Conservation (phyloP, 92 coral and sea anemone species). For the Palythoa grandiflora region DNA sequence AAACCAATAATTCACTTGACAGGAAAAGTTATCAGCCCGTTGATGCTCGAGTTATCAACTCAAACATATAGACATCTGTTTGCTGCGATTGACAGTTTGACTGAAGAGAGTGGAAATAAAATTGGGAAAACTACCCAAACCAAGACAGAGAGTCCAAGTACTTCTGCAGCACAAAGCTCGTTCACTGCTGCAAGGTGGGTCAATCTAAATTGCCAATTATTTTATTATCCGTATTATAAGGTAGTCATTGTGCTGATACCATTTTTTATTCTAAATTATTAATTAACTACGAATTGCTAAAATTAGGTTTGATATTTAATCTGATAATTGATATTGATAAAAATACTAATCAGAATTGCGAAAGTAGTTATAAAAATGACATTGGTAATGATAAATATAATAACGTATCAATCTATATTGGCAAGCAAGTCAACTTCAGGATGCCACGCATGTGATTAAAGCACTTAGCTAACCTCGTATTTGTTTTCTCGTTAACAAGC, state of each 20-base stretch:
- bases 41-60: slow-evolving; percentile 89
- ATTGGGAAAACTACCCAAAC: slow-evolving; percentile 22
- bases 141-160: not conserved
- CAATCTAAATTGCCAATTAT: not conserved
- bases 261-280: too few species aligned
- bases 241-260: too few species aligned
- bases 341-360: not conserved
- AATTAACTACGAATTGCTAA: too few species aligned
- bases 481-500: too few species aligned
- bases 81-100: slow-evolving; percentile 85
- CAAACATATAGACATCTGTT: slow-evolving; percentile 85
- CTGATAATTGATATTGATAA: not conserved
- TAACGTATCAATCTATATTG: too few species aligned
- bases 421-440: too few species aligned
- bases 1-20: slow-evolving; percentile 84
- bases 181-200: slow-evolving; percentile 25
- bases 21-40: slow-evolving; percentile 86
- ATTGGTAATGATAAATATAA: not conserved
- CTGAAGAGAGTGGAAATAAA: slow-evolving; percentile 74
- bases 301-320: too few species aligned
- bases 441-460: too few species aligned
- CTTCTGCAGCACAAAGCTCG: slow-evolving; percentile 17
- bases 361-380: not conserved
- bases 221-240: not conserved
- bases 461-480: too few species aligned